These are phyloP conservation scores for Drosophila algonquin DNA, from an alignment of 2,888 invertebrate species.

Conservation along the genomic window DNA sequence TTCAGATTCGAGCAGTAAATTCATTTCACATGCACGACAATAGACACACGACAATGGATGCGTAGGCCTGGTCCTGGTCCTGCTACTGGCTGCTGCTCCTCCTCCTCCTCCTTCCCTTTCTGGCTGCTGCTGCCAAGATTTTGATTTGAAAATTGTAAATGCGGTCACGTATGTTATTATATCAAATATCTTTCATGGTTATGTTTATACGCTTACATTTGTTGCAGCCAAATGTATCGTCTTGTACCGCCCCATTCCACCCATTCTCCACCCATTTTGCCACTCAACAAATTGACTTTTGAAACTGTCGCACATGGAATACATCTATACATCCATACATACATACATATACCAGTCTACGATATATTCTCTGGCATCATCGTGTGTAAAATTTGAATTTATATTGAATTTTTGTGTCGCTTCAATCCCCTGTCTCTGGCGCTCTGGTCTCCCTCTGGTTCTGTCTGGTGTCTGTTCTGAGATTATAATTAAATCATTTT, in stretches of 20 bases:
- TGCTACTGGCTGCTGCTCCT: not conserved
- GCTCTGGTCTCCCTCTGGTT: not conserved
- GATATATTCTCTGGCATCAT: not conserved
- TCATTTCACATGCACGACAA: constrained; percentile 69
- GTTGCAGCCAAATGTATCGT: constrained; percentile 4
- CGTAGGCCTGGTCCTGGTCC: not conserved
- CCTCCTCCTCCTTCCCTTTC: not conserved
- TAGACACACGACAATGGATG: constrained; percentile 49
- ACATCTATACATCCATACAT: constrained; percentile 19
- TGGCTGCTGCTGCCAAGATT: constrained; percentile 44
- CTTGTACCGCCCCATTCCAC: not conserved
- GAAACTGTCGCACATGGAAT: constrained; percentile 53
- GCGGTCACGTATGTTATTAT: constrained; percentile 80
- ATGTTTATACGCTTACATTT: constrained; percentile 66
- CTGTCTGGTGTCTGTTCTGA: constrained; percentile 8
- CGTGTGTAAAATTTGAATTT: constrained; percentile 71
- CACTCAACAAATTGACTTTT: constrained; percentile 72
- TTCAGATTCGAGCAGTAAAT: constrained; percentile 48
- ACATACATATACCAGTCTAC: not conserved
- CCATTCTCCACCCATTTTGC: not conserved
- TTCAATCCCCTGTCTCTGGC: not conserved
- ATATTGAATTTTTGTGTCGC: constrained; percentile 62
- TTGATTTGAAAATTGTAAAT: constrained; percentile 77
- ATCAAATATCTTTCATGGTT: constrained; percentile 75
- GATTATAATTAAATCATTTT: constrained; percentile 71